Evolutionary conservation across 1,140 invertebrate species (phyloP).

Genomic region (Luehdorfia chinensis): DNA sequence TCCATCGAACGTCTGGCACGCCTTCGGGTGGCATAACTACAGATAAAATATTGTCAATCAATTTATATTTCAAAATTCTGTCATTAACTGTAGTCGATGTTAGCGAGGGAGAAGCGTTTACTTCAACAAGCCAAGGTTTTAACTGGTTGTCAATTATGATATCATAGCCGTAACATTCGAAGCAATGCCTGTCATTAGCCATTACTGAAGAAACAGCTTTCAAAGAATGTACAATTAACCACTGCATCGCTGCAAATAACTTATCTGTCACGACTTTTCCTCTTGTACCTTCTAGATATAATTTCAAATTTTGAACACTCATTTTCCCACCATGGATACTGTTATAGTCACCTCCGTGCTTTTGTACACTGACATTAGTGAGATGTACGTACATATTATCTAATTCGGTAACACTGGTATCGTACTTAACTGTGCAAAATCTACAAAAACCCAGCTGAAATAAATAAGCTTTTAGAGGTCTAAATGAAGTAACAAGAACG

Average conservation of each 20-base stretch:
- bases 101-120: constrained; percentile 96
- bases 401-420: constrained; percentile 86
- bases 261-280: constrained; percentile 92
- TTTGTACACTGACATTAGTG: constrained; percentile 92
- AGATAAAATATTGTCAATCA: constrained; percentile 96
- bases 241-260: constrained; percentile 90
- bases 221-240: constrained; percentile 91
- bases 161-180: constrained; percentile 95
- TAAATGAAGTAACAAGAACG: constrained; percentile 89
- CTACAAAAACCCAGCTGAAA: constrained; percentile 90
- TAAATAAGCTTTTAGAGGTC: constrained; percentile 88
- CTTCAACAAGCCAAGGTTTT: constrained; percentile 93
- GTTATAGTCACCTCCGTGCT: constrained; percentile 95
- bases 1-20: constrained; percentile 94
- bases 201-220: constrained; percentile 89
- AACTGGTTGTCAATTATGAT: constrained; percentile 92
- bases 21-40: constrained; percentile 94
- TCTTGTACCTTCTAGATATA: constrained; percentile 94
- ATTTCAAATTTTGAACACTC: constrained; percentile 92
- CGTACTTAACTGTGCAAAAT: constrained; percentile 90
- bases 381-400: constrained; percentile 93
- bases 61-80: constrained; percentile 95
- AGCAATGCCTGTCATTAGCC: constrained; percentile 89
- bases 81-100: constrained; percentile 97
- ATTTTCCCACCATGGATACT: constrained; percentile 96